These are phyloP conservation scores for Lasioglossum malachurum DNA, from an alignment of 2,888 invertebrate species.

Conservation along the genomic window DNA sequence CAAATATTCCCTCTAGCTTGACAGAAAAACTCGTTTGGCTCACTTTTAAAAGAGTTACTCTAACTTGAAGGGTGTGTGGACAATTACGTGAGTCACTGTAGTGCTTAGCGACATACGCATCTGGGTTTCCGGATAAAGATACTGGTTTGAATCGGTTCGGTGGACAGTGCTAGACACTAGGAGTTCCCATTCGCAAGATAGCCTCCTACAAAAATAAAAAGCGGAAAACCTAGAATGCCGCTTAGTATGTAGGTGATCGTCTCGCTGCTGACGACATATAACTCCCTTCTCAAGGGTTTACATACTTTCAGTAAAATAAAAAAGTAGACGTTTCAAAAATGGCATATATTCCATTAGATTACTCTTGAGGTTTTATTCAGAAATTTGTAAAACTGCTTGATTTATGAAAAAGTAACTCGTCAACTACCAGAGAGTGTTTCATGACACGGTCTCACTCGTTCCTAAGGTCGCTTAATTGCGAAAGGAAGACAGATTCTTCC, in stretches of 20 bases:
- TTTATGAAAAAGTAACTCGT: neutral
- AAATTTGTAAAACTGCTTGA: neutral
- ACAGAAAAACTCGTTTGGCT: neutral
- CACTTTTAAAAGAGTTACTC: neutral
- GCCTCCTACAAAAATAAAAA: constrained; percentile 2
- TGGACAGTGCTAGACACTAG: neutral
- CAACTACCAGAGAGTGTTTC: neutral
- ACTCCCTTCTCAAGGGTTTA: neutral
- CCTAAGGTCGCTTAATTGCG: neutral
- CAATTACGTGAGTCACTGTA: neutral
- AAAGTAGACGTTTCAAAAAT: too few relatives aligned
- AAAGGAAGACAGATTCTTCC: neutral
- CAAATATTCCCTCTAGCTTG: neutral
- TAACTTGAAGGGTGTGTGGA: neutral
- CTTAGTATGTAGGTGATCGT: constrained; percentile 1
- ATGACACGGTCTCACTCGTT: neutral
- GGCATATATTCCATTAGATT: too few relatives aligned
- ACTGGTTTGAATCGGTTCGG: neutral
- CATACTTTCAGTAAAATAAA: neutral
- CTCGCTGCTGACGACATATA: neutral
- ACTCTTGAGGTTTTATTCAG: neutral
- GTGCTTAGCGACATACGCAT: neutral
- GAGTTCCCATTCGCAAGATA: neutral
- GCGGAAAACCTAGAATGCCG: constrained; percentile 4
- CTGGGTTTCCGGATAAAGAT: neutral